These are phyloP conservation scores for Argopecten irradians DNA, from an alignment of 1,140 invertebrate genomes.

Conservation along the genomic window DNA sequence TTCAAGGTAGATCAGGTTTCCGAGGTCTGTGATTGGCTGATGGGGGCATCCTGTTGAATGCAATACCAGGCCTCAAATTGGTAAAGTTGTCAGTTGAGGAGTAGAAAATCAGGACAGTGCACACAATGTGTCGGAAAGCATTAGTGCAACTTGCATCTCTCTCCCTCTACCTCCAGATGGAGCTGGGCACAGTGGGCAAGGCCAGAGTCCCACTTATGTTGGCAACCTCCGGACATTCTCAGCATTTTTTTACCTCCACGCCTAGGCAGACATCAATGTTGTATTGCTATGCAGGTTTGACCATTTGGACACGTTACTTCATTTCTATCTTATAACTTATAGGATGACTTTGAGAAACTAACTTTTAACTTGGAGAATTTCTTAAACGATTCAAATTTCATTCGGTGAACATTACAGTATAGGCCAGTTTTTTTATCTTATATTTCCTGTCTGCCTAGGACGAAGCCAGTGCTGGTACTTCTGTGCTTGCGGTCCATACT, in stretches of 20 bases:
- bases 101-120: constrained; percentile 58
- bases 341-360: neutral
- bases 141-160: constrained; percentile 55
- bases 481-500: constrained; percentile 84
- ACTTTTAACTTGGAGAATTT: constrained; percentile 3
- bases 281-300: constrained; percentile 10
- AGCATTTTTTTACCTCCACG: constrained; percentile 31
- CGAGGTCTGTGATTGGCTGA: constrained; percentile 59
- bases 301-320: neutral
- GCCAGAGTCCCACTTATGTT: constrained; percentile 3
- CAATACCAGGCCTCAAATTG: constrained; percentile 69
- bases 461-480: constrained; percentile 29
- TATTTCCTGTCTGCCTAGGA: constrained; percentile 27
- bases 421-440: neutral
- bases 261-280: constrained; percentile 12
- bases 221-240: constrained; percentile 29
- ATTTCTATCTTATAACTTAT: neutral
- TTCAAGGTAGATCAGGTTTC: constrained; percentile 45
- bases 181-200: constrained; percentile 33
- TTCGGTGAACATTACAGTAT: neutral
- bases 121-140: constrained; percentile 63
- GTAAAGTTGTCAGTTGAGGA: constrained; percentile 67
- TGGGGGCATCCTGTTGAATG: constrained; percentile 34
- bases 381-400: neutral
- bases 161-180: constrained; percentile 30